Conservation (phyloP, 2,113 vertebrate species). For the Engraulis encrasicolus region DNA sequence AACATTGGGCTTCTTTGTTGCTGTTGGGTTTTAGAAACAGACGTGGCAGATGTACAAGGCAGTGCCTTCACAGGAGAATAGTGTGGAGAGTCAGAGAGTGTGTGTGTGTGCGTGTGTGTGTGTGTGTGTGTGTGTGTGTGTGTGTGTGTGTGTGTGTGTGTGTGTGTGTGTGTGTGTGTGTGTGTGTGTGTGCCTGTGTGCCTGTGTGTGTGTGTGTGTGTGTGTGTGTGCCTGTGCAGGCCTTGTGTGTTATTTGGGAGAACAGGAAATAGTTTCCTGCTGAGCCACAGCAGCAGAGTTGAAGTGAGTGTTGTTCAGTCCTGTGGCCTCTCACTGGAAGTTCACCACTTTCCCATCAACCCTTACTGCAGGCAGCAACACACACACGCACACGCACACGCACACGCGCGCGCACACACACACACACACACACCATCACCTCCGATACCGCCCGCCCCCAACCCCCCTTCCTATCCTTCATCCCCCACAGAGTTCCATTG, state of each 20-base stretch:
- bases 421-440: too few species aligned
- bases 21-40: not conserved
- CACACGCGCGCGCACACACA: too few species aligned
- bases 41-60: not conserved
- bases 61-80: not conserved
- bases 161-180: not conserved
- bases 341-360: slow-evolving; percentile 14
- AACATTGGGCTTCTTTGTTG: not conserved
- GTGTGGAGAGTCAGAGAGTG: not conserved
- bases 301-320: not conserved
- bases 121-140: slow-evolving; percentile 24
- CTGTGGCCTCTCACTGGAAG: not conserved
- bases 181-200: not conserved
- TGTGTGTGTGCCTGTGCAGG: not conserved
- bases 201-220: not conserved
- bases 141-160: slow-evolving; percentile 22
- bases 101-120: slow-evolving; percentile 8
- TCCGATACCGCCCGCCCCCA: too few species aligned
- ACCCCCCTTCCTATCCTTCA: too few species aligned
- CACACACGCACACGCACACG: not conserved
- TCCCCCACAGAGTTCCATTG: too few species aligned
- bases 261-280: slow-evolving; percentile 60
- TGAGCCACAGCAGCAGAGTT: not conserved
- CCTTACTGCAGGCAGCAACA: not conserved
- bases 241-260: slow-evolving; percentile 45